Conservation (phyloP, 2,113 vertebrate species). For the Tetrax tetrax region DNA sequence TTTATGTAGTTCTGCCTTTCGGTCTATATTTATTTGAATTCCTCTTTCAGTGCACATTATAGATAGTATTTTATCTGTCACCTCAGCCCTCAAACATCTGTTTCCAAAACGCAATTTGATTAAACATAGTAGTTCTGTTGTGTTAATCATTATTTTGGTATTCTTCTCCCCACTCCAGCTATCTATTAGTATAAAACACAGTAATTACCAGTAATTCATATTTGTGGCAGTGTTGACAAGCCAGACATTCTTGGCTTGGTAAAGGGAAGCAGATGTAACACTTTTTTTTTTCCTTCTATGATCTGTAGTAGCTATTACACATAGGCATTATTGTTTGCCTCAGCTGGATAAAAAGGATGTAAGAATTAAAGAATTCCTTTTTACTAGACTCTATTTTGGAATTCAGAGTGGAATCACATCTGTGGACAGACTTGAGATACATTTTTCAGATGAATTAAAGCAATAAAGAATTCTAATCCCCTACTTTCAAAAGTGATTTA, state of each 20-base stretch:
- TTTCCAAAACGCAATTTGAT: background rate
- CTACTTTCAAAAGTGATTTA: background rate
- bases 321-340: background rate
- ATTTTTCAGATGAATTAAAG: background rate
- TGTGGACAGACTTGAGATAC: background rate
- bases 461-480: background rate
- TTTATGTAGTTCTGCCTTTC: background rate
- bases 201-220: background rate
- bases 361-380: background rate
- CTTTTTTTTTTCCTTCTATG: background rate
- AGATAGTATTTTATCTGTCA: background rate
- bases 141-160: background rate
- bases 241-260: background rate
- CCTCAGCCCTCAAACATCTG: background rate
- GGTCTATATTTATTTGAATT: background rate
- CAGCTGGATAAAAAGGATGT: background rate
- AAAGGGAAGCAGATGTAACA: background rate
- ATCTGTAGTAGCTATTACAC: background rate
- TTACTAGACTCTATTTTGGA: background rate
- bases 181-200: background rate
- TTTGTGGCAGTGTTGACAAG: background rate
- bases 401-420: background rate
- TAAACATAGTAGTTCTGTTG: background rate
- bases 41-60: background rate
- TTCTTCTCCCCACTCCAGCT: background rate